phyloP scores from a whole-genome alignment of 2,797 vertebrate species.

The Pristis pectinata region DNA sequence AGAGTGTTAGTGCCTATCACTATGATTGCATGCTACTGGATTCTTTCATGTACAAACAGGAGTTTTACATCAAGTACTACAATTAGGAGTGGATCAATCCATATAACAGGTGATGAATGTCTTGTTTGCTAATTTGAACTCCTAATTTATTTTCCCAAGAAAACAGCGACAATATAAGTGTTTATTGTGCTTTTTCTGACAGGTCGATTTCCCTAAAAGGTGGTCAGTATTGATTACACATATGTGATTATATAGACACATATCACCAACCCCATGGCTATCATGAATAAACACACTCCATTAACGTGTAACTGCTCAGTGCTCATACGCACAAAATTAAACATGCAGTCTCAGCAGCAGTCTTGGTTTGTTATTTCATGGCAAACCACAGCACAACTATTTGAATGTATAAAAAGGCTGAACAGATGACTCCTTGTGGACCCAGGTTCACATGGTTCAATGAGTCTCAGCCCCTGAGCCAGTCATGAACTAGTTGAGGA shows the following conservation, averaged over 20 bases:
- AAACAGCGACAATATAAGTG: background rate
- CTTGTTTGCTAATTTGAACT: background rate
- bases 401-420: background rate
- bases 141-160: background rate
- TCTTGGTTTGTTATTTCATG: background rate
- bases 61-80: background rate
- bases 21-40: background rate
- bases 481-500: background rate
- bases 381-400: background rate
- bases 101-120: background rate
- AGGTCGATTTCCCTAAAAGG: background rate
- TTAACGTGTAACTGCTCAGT: background rate
- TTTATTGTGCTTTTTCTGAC: background rate
- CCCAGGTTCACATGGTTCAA: background rate
- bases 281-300: background rate
- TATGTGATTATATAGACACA: too few species aligned
- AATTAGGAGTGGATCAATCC: background rate
- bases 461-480: background rate
- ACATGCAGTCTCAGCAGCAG: background rate
- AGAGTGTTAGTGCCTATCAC: background rate
- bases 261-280: too few species aligned
- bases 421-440: background rate
- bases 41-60: background rate
- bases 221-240: background rate
- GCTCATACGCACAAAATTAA: background rate